Conservation (phyloP, 2,888 invertebrate species). For the Drosophila algonquin region DNA sequence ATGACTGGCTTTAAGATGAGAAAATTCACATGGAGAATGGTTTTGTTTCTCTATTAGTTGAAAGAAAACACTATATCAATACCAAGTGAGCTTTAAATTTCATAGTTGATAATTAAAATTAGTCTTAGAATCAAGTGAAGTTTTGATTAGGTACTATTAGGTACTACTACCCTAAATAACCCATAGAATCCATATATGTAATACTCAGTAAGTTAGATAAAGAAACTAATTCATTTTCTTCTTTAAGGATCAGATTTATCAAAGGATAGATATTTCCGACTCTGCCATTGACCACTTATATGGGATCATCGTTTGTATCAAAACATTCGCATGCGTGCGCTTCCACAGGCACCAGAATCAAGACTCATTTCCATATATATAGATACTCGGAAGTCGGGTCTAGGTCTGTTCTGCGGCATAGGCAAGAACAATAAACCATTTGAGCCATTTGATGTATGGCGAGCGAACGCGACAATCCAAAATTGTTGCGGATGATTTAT, state of each 20-base stretch:
- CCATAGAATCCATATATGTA: too few relatives aligned
- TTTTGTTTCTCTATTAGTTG: neutral
- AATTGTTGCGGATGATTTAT: constrained; percentile 80
- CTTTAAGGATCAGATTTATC: too few relatives aligned
- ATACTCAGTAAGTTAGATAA: too few relatives aligned
- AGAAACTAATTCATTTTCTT: too few relatives aligned
- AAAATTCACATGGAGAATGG: neutral
- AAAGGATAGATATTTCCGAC: too few relatives aligned
- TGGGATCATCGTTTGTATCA: constrained; percentile 11
- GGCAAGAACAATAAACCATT: constrained; percentile 46
- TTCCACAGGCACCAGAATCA: neutral
- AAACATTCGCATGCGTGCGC: constrained; percentile 7
- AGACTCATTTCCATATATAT: constrained; percentile 39
- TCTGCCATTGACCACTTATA: neutral
- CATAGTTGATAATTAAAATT: too few relatives aligned
- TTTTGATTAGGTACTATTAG: too few relatives aligned
- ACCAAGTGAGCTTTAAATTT: too few relatives aligned
- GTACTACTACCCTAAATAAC: too few relatives aligned
- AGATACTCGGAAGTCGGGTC: constrained; percentile 19
- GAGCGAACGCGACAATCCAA: constrained; percentile 51
- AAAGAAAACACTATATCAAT: neutral
- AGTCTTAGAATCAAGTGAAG: too few relatives aligned
- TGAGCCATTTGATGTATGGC: constrained; percentile 27
- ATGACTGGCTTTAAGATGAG: neutral
- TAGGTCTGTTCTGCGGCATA: constrained; percentile 3